Percentiles rank a stretch among this genome's conserved stretches.
Evolutionary conservation across 2,797 vertebrate species (phyloP).

Genomic region (Rousettus madagascariensis): DNA sequence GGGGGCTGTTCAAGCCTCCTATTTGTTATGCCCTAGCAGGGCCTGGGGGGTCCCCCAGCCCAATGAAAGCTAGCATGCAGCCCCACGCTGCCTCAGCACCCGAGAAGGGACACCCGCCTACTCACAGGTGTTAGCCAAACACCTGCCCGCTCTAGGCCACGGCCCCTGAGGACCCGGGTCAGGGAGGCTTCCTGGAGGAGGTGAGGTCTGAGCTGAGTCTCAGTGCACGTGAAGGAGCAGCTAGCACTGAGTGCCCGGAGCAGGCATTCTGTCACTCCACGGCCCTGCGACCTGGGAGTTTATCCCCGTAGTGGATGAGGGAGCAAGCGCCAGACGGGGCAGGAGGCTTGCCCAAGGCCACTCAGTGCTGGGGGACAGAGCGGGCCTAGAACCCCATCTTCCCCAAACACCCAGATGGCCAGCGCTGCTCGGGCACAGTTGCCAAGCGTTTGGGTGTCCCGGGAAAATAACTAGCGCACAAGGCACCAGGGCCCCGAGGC

Average conservation of each 20-base stretch:
- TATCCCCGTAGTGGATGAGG: background rate
- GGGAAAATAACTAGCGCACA: background rate
- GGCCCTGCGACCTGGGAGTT: background rate
- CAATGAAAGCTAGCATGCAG: accelerated
- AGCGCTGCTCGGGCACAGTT: background rate
- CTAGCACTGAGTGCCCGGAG: background rate
- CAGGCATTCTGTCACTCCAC: accelerated
- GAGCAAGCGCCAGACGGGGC: background rate
- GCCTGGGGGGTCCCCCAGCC: background rate
- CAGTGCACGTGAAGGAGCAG: accelerated
- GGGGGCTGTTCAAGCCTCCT: background rate
- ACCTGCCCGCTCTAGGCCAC: background rate
- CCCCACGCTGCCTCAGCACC: accelerated
- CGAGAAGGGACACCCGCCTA: background rate
- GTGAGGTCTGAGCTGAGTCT: background rate
- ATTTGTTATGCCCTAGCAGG: accelerated
- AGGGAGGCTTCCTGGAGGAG: background rate
- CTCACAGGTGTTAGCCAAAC: background rate
- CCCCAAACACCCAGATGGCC: background rate
- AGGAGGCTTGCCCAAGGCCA: background rate
- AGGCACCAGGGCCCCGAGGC: accelerated
- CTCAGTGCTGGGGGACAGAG: background rate
- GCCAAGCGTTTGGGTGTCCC: background rate
- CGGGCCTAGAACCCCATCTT: accelerated
- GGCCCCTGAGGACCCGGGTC: background rate